phyloP scores from a whole-genome alignment of 2,113 vertebrate genomes.

The Cryptomyrus ogoouensis region DNA sequence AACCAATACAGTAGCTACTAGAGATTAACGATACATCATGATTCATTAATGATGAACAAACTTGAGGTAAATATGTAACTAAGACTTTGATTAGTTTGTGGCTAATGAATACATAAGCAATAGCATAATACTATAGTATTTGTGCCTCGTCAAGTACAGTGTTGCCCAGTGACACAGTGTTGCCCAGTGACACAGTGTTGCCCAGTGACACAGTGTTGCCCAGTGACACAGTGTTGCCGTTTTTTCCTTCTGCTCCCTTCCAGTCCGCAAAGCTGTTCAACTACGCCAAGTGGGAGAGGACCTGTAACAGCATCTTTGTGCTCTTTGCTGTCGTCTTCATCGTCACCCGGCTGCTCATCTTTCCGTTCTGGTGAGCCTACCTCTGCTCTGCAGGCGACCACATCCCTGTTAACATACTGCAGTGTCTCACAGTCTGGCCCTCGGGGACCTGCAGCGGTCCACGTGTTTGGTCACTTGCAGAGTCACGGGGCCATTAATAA shows the following conservation, averaged over 20 bases:
- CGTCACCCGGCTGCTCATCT: constrained; percentile 76
- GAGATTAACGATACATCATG: not conserved
- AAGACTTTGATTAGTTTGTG: not conserved
- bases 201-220: not conserved
- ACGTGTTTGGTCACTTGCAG: not conserved
- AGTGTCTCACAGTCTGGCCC: not conserved
- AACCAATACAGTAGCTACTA: not conserved
- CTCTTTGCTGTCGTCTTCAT: constrained; percentile 73
- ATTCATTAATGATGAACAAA: not conserved
- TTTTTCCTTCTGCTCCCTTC: constrained; percentile 26
- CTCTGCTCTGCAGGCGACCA: not conserved
- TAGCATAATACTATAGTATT: not conserved
- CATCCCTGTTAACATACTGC: not conserved
- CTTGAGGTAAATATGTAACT: not conserved
- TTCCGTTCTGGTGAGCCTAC: constrained; percentile 81
- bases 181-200: too few relatives aligned
- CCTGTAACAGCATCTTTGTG: constrained; percentile 75
- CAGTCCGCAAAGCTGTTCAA: constrained; percentile 90
- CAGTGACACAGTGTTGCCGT: not conserved
- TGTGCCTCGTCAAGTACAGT: not conserved
- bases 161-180: too few relatives aligned
- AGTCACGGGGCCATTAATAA: not conserved
- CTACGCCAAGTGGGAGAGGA: constrained; percentile 77
- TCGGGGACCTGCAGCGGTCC: not conserved
- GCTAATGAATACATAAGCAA: not conserved